Evolutionary conservation across 2,888 invertebrate species (phyloP).

Genomic region (Ophioninae sp.): DNA sequence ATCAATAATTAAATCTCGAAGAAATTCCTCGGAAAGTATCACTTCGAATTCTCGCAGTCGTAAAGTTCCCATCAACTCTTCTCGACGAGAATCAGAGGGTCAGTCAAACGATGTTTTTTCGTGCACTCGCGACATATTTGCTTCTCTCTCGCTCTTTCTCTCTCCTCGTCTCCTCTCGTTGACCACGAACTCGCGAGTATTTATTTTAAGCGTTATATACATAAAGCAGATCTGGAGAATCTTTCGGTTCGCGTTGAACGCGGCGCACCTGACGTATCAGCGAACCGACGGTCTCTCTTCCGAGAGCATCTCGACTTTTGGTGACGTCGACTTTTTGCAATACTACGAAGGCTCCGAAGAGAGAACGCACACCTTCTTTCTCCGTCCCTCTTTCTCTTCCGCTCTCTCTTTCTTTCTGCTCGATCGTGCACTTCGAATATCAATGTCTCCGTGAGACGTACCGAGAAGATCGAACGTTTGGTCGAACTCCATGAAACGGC

Average conservation of each 20-base stretch:
- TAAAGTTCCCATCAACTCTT: conserved; percentile 52
- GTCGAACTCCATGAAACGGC: conserved; percentile 38
- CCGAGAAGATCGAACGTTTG: conserved; percentile 12
- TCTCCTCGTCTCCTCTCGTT: neutral
- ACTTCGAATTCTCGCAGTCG: conserved; percentile 26
- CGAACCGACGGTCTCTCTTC: conserved; percentile 31
- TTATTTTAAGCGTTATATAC: conserved; percentile 33
- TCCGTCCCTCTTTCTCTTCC: conserved; percentile 10
- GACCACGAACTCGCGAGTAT: conserved; percentile 4
- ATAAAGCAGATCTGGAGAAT: conserved; percentile 29
- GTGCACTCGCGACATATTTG: neutral
- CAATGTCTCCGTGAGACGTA: conserved; percentile 45
- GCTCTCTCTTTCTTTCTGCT: conserved; percentile 2
- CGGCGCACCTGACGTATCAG: conserved; percentile 46
- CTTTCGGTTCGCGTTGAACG: conserved; percentile 27
- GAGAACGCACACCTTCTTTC: conserved; percentile 8
- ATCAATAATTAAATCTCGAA: conserved; percentile 5
- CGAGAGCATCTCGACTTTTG: conserved; percentile 55
- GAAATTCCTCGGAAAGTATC: conserved; percentile 42
- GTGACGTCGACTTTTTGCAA: conserved; percentile 65
- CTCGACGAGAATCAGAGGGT: conserved; percentile 3
- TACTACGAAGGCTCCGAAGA: conserved; percentile 15
- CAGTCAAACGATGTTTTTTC: neutral
- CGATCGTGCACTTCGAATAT: conserved; percentile 60
- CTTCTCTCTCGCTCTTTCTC: neutral